Base-by-base conservation (phyloP, 23 tunicate species). In the Botrylloides violaceus region DNA sequence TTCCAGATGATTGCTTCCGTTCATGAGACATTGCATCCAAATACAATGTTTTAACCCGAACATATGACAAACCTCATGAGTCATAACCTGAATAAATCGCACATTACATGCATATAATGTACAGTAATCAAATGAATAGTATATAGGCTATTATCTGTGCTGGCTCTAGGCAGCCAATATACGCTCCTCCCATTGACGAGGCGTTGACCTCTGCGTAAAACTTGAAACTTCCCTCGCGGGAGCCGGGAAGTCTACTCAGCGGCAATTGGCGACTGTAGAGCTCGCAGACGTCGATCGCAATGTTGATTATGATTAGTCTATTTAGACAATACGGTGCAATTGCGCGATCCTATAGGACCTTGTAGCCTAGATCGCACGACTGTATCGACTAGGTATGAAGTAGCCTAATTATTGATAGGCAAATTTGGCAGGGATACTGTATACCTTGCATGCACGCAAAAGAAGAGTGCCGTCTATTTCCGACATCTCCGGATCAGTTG, bases 61-160 rank as follows among this genome's bases (percentile, higher is more conserved):
- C 95, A 87, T 87, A 49, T 87, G 95, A 30, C 95, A 85, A 26
- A 87, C 65, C 43, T 87, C 95, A 34, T 87, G 95, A 2, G 95
- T 56, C 95, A 87, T 80, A 23, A 87, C 86, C 95, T 87, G 35
- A 28, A 60, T 29, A 35, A 30, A 65, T 15, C 49, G 71, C 12
- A 20, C 22, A 31, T 20, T 59, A 59, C 21, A 20, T n/a, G n/a
- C n/a, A n/a, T n/a, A n/a, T n/a, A n/a, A n/a, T n/a, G n/a, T n/a
- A n/a, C n/a, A n/a, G n/a, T n/a, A n/a, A n/a, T n/a, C n/a, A n/a
- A n/a, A n/a, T n/a, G n/a, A n/a, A n/a, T n/a, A n/a, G n/a, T n/a
- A n/a, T n/a, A n/a, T n/a, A n/a, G n/a, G n/a, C n/a, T n/a, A n/a
- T n/a, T n/a, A n/a, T n/a, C n/a, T n/a, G n/a, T n/a, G n/a, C n/a